These are phyloP conservation scores for Orgyia antiqua DNA, from an alignment of 2,888 invertebrate species.

Conservation along the genomic window DNA sequence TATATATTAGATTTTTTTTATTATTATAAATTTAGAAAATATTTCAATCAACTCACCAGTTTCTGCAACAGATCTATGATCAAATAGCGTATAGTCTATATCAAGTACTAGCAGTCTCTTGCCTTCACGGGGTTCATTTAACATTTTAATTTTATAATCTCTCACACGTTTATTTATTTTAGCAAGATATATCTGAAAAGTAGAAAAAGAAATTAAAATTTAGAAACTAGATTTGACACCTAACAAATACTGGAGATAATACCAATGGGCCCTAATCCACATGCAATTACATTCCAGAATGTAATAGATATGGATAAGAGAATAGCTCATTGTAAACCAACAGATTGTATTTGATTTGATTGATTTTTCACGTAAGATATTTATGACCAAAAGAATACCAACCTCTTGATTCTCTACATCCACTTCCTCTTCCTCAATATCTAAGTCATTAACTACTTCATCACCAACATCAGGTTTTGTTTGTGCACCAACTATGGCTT, in stretches of 20 bases:
- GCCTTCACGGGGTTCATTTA: slow-evolving; percentile 89
- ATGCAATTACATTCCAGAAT: no score
- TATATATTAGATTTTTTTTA: no score
- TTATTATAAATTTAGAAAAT: no score
- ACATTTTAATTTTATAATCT: slow-evolving; percentile 88
- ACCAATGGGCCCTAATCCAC: no score
- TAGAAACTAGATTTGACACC: no score
- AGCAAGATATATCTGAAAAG: slow-evolving; percentile 81
- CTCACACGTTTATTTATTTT: slow-evolving; percentile 90
- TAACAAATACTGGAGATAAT: no score
- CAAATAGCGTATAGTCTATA: slow-evolving; percentile 97
- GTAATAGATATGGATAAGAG: no score
- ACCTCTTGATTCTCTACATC: slow-evolving; percentile 73
- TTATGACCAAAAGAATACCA: slow-evolving; percentile 1
- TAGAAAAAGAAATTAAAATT: no score
- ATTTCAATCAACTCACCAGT: slow-evolving; percentile 78
- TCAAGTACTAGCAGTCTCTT: slow-evolving; percentile 96
- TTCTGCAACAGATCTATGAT: slow-evolving; percentile 95
- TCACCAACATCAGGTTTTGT: slow-evolving; percentile 89
- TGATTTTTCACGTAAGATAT: no score
- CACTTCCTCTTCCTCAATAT: slow-evolving; percentile 91
- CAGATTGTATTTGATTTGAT: no score
- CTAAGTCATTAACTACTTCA: slow-evolving; percentile 94
- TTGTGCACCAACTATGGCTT: slow-evolving; percentile 91
- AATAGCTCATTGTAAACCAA: no score